Conservation (phyloP, 2,888 invertebrate genomes). For the Clusia tigrina region DNA sequence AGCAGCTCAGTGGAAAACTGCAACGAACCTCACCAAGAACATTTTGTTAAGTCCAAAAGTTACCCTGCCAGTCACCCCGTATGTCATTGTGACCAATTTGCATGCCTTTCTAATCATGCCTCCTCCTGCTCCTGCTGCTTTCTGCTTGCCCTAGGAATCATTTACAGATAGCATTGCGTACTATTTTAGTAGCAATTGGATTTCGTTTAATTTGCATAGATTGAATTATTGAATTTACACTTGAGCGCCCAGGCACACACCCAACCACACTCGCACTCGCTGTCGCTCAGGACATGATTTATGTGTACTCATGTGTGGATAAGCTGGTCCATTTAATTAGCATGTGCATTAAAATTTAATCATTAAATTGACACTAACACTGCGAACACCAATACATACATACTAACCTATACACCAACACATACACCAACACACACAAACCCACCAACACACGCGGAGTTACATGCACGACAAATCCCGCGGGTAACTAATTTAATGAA, state of each 20-base stretch:
- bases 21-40: no score
- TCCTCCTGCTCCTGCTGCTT: background rate
- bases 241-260: slow-evolving; percentile 1
- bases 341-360: no score
- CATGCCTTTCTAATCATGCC: background rate
- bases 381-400: background rate
- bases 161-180: slow-evolving; percentile 25
- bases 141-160: slow-evolving; percentile 2
- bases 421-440: background rate
- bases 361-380: no score
- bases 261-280: no score
- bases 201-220: slow-evolving; percentile 27
- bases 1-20: no score
- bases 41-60: no score
- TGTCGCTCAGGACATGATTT: no score
- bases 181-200: slow-evolving; percentile 17
- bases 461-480: no score
- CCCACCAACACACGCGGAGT: no score
- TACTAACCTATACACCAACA: slow-evolving; percentile 6
- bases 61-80: background rate
- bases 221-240: slow-evolving; percentile 19
- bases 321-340: no score
- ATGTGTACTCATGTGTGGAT: no score
- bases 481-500: no score
- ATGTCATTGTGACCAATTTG: background rate